phyloP scores from a whole-genome alignment of 2,113 vertebrate species.

The Poeciliopsis turrubarensis region DNA sequence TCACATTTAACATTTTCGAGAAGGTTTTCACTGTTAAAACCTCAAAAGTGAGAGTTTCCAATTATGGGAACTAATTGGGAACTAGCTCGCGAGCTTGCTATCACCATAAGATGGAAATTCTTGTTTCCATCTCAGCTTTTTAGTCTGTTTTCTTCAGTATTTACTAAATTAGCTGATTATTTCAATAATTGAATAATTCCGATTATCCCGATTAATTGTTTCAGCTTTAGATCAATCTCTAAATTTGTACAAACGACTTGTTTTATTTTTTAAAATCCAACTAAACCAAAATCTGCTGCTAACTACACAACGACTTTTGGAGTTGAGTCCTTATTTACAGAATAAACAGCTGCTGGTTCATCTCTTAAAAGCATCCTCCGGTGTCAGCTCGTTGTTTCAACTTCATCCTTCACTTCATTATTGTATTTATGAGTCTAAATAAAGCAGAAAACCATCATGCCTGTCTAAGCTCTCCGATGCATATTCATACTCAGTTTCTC shows the following conservation, averaged over 20 bases:
- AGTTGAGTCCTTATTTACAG: not conserved
- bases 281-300: not conserved
- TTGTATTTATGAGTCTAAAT: conserved; percentile 20
- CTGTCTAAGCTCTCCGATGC: conserved; percentile 27
- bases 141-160: not conserved
- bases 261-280: not conserved
- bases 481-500: conserved; percentile 39
- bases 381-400: not conserved
- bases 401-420: conserved; percentile 10
- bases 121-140: not conserved
- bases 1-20: not conserved
- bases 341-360: not conserved
- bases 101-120: not conserved
- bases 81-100: no score
- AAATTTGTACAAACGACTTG: not conserved
- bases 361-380: not conserved
- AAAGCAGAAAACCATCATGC: conserved; percentile 16
- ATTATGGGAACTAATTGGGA: no score
- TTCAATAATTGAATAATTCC: no score
- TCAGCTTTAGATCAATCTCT: not conserved
- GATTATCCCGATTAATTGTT: no score
- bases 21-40: not conserved
- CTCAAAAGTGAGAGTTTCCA: not conserved
- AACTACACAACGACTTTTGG: not conserved
- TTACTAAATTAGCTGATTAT: no score